Conservation (phyloP, 2,888 invertebrate genomes). For the Hedychridium roseum region DNA sequence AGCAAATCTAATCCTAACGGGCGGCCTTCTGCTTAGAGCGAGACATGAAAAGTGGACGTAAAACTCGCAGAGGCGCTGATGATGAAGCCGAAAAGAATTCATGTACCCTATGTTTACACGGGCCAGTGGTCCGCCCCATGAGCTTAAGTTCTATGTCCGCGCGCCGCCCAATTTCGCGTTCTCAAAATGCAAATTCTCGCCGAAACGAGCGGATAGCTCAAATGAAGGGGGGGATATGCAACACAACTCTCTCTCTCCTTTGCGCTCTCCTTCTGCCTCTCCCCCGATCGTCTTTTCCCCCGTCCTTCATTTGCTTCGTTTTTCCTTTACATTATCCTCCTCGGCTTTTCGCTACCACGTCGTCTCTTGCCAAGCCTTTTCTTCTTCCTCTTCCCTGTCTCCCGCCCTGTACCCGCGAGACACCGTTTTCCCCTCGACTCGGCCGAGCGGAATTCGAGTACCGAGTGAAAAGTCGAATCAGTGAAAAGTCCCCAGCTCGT, state of each 20-base stretch:
- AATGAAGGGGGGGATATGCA: conserved; percentile 43
- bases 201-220: conserved; percentile 50
- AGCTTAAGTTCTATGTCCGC: conserved; percentile 49
- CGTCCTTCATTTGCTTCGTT: not conserved
- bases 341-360: no score
- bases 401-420: not conserved
- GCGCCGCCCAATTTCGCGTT: conserved; percentile 50
- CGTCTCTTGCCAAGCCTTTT: no score
- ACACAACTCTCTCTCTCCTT: not conserved
- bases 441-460: not conserved
- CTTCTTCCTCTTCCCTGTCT: no score
- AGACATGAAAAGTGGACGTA: conserved; percentile 38
- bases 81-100: conserved; percentile 46
- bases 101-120: conserved; percentile 58
- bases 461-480: conserved; percentile 22
- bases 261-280: not conserved
- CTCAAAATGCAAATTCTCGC: conserved; percentile 54
- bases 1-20: no score
- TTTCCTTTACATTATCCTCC: no score
- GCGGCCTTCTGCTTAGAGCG: no score
- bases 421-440: not conserved
- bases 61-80: conserved; percentile 30
- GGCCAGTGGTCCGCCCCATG: conserved; percentile 40
- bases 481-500: conserved; percentile 17
- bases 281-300: not conserved